phyloP scores from a whole-genome alignment of 92 coral and sea anemone genomes.

The Meandrina meandrites region DNA sequence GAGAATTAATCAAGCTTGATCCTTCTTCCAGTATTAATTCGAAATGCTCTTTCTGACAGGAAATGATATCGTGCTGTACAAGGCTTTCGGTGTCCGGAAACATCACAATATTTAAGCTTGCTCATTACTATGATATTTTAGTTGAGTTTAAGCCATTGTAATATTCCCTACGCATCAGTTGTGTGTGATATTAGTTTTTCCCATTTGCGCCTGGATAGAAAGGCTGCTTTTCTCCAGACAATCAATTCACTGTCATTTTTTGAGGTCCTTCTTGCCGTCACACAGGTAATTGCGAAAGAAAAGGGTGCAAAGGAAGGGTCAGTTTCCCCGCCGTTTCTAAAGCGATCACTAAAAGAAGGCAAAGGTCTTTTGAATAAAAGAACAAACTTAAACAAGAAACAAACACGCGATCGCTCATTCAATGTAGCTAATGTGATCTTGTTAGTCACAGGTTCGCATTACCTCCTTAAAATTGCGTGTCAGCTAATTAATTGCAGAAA shows the following conservation, averaged over 20 bases:
- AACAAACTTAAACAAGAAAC: not conserved
- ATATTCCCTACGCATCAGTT: not conserved
- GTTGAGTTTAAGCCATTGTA: not conserved
- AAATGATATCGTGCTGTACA: not conserved
- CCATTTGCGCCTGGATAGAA: not conserved
- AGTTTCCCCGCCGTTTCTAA: not conserved
- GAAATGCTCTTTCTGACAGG: not conserved
- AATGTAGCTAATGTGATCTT: not conserved
- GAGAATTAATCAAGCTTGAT: not conserved
- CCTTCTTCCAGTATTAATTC: not conserved
- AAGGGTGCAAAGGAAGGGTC: not conserved
- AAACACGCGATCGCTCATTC: not conserved
- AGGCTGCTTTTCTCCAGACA: not conserved
- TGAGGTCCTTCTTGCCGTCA: not conserved
- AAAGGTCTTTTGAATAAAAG: not conserved
- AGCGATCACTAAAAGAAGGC: not conserved
- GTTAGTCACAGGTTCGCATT: not conserved
- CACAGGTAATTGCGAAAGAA: not conserved
- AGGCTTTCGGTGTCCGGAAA: not conserved
- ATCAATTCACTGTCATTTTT: not conserved
- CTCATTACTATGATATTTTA: not conserved
- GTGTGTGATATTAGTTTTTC: not conserved
- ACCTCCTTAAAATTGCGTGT: not conserved
- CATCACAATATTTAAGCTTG: not conserved
- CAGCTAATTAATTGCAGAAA: slow-evolving; percentile 5